phyloP scores from a whole-genome alignment of 2,113 vertebrate species.

The Prolemur simus region DNA sequence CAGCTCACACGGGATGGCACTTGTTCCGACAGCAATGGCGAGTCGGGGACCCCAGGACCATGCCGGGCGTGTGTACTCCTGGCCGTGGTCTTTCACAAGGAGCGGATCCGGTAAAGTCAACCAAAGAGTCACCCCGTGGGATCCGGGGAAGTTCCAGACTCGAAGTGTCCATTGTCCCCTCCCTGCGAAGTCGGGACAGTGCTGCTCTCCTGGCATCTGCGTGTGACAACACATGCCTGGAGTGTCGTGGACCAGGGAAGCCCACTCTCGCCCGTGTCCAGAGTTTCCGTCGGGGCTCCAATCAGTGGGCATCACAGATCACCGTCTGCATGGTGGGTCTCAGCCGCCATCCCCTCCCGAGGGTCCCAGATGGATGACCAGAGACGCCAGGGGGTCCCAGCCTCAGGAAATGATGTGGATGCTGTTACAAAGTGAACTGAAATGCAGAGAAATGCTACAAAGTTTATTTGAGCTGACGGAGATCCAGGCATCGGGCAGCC shows the following conservation, averaged over 20 bases:
- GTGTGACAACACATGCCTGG: fast-evolving
- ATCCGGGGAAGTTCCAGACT: background rate
- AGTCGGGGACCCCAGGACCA: background rate
- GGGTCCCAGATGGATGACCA: background rate
- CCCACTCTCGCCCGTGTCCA: fast-evolving
- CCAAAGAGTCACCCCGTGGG: fast-evolving
- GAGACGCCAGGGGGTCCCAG: fast-evolving
- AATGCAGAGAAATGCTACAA: background rate
- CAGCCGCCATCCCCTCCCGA: background rate
- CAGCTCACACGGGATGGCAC: background rate
- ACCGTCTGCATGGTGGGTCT: background rate
- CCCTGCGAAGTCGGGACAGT: fast-evolving
- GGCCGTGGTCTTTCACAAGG: background rate
- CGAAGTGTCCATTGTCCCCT: background rate
- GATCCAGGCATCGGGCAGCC: background rate
- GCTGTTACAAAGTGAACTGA: background rate
- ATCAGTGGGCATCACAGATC: fast-evolving
- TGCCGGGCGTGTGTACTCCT: fast-evolving
- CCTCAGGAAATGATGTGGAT: background rate
- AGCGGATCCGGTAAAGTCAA: background rate
- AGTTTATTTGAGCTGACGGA: background rate
- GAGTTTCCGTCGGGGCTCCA: background rate
- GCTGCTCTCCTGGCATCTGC: fast-evolving
- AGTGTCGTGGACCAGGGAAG: background rate
- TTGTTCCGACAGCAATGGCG: fast-evolving